Base-by-base conservation (phyloP, 2,113 vertebrate genomes). In the Alosa alosa region DNA sequence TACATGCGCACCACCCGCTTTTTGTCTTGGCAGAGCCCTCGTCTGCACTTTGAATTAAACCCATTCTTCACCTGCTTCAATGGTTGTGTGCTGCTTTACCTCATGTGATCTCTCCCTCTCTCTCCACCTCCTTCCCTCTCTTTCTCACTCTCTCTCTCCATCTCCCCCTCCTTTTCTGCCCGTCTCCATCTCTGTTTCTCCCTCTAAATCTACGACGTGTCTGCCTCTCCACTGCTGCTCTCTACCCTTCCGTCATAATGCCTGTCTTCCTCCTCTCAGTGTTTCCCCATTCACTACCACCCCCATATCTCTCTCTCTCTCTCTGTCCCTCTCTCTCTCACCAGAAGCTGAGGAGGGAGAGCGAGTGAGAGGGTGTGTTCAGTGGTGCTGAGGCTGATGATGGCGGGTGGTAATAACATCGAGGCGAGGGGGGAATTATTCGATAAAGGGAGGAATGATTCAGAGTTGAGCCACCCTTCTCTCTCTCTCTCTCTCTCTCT, bases 391-490 rank as follows among this genome's bases (percentile, higher is more conserved):
- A 7, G 9, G 84, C 49, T 84, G 86, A 22, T 86, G 45, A 82
- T 82, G 85, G 75, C 81, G 84, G 84, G 78, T 50, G 78, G 87
- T 85, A 84, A 83, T 78, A 86, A 25, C 9, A 72, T 25, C 15
- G n/a, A 36, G 25, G 64, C 36, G 45, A 10, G 81, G 49, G 52
- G 41, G 44, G 68, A 68, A 83, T 50, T 85, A 86, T 83, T 83
- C 49, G 31, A 86, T 83, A 86, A 86, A 36, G 81, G 84, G 81
- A 20, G 39, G 31, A 86, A 84, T 91, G 90, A 90, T 87, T 91
- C 90, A 90, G 81, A 75, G 85, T 78, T 57, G 82, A 83, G 84
- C 85, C 36, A 52, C 20, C 82, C 52, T 22, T 13, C 44, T 55
- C 50, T 8, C 44, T 25, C 49, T 55, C 78, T 31, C 18, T n/a